Evolutionary conservation across 1,140 invertebrate genomes (phyloP).

Genomic region (Cephus cinctus): DNA sequence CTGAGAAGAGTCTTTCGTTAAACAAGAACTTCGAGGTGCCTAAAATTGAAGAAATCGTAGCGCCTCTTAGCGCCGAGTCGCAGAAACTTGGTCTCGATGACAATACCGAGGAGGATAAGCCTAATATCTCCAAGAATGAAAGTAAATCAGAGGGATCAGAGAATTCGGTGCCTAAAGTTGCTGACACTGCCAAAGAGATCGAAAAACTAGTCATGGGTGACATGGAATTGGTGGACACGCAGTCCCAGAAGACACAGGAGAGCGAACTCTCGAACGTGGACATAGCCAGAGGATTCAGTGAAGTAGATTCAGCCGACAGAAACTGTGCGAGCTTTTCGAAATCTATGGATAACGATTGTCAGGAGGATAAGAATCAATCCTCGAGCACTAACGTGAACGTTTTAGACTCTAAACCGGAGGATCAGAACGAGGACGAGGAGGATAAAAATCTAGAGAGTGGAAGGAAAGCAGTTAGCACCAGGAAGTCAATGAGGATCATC

Average conservation of each 20-base stretch:
- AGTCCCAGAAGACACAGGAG: constrained; percentile 7
- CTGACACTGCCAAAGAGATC: constrained; percentile 57
- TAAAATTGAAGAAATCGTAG: constrained; percentile 47
- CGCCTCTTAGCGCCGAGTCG: constrained; percentile 41
- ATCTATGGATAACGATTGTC: no score
- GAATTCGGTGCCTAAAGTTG: constrained; percentile 51
- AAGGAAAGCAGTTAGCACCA: no score
- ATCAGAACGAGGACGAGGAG: no score
- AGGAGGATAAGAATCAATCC: no score
- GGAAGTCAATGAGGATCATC: not conserved
- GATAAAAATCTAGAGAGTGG: no score
- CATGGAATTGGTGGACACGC: constrained; percentile 30
- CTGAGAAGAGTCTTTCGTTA: constrained; percentile 37
- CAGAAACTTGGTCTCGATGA: constrained; percentile 43
- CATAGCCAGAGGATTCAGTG: no score
- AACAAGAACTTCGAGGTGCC: constrained; percentile 44
- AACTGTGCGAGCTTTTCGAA: no score
- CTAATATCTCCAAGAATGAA: constrained; percentile 33
- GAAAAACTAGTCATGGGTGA: constrained; percentile 57
- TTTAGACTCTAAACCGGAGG: no score
- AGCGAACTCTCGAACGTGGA: constrained; percentile 9
- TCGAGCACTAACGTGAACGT: no score
- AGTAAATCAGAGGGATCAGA: constrained; percentile 36
- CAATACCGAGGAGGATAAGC: constrained; percentile 34
- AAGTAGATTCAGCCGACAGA: no score